Conservation (phyloP, 1,140 invertebrate genomes). For the Cydia pomonella region DNA sequence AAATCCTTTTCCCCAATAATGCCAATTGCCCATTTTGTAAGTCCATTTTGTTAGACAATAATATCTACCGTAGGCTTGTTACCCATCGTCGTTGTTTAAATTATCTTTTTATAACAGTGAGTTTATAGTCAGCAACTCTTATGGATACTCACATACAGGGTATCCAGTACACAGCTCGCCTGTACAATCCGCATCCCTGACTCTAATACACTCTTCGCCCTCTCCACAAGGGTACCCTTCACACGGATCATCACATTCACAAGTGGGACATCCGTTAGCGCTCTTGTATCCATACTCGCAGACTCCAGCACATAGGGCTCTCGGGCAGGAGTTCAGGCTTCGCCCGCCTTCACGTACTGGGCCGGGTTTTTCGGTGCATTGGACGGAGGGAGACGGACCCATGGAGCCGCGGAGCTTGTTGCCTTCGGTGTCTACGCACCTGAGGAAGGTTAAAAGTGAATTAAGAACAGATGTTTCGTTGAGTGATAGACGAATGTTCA, state of each 20-base stretch:
- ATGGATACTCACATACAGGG: conserved; percentile 82
- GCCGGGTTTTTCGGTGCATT: conserved; percentile 79
- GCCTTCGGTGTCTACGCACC: conserved; percentile 88
- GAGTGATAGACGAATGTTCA: too few relatives aligned
- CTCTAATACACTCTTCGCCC: conserved; percentile 87
- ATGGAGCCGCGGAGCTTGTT: conserved; percentile 89
- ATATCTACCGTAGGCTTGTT: too few relatives aligned
- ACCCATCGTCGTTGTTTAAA: too few relatives aligned
- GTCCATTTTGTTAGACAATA: too few relatives aligned
- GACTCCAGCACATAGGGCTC: conserved; percentile 87
- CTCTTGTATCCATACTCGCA: conserved; percentile 93
- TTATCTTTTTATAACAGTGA: too few relatives aligned
- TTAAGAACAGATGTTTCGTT: too few relatives aligned
- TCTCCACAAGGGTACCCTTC: conserved; percentile 87
- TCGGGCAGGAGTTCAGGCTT: conserved; percentile 71
- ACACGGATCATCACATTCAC: conserved; percentile 92
- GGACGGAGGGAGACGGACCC: conserved; percentile 86
- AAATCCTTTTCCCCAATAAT: too few relatives aligned
- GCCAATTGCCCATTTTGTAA: too few relatives aligned
- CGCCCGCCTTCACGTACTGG: conserved; percentile 69
- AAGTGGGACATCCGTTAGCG: conserved; percentile 89
- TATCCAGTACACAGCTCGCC: conserved; percentile 87
- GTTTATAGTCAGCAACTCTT: too few relatives aligned
- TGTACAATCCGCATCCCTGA: conserved; percentile 85
- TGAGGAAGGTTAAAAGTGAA: conserved; percentile 36